A percentile compares a stretch with the other conserved stretches of the same genome.
These are phyloP conservation scores for Oryzias celebensis DNA, from an alignment of 2,113 vertebrate species.

Conservation along the genomic window DNA sequence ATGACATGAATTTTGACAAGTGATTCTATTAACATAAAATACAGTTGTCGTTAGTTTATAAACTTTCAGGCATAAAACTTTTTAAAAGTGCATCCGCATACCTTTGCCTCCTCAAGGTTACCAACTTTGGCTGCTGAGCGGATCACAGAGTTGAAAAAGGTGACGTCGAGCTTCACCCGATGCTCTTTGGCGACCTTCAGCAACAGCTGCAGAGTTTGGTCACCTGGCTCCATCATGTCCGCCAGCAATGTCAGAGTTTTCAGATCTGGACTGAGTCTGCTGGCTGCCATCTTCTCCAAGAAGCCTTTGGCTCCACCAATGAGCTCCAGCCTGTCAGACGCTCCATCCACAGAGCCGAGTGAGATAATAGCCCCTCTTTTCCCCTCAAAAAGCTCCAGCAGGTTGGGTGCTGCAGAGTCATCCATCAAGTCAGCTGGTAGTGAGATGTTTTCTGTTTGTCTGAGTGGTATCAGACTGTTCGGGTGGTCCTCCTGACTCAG, in stretches of 20 bases:
- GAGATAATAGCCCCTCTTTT: slow-evolving; percentile 69
- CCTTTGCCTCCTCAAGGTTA: slow-evolving; percentile 86
- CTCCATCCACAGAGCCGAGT: slow-evolving; percentile 70
- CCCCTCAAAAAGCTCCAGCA: slow-evolving; percentile 75
- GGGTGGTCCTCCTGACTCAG: slow-evolving; percentile 1
- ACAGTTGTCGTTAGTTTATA: too few species aligned
- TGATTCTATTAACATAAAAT: too few species aligned
- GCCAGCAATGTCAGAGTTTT: slow-evolving; percentile 87
- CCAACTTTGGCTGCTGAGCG: slow-evolving; percentile 81
- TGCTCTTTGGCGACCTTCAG: slow-evolving; percentile 74
- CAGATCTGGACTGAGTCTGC: slow-evolving; percentile 77
- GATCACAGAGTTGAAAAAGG: slow-evolving; percentile 88
- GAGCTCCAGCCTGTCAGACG: slow-evolving; percentile 81
- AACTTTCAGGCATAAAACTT: neutral
- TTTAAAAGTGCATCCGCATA: slow-evolving; percentile 48
- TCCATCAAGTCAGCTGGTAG: neutral
- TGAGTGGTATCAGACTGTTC: slow-evolving; percentile 22
- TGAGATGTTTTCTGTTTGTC: neutral
- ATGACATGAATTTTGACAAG: too few species aligned
- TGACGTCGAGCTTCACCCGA: slow-evolving; percentile 80
- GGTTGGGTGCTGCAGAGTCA: slow-evolving; percentile 70
- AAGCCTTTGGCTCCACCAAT: slow-evolving; percentile 87
- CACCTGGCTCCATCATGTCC: slow-evolving; percentile 78
- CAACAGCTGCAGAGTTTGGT: slow-evolving; percentile 73
- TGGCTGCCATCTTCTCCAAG: slow-evolving; percentile 83